Base-by-base conservation (phyloP, 2,888 invertebrate species). In the Heliothis peltigera region DNA sequence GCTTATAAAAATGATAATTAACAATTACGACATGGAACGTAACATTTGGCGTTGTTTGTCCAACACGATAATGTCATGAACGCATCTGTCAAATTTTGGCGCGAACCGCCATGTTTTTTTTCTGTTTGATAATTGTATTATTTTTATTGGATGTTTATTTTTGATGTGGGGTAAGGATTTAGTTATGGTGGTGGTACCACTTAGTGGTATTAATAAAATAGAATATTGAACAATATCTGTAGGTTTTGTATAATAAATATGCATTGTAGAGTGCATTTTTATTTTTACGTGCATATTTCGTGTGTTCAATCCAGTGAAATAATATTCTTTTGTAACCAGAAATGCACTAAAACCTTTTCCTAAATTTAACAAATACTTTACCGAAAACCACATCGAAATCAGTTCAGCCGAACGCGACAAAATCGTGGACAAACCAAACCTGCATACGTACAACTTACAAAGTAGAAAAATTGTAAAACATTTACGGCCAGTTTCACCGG, bases 1-100 rank as follows among this genome's bases (percentile, higher is more conserved):
- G 86, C 92, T 90, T 84, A 90, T 93, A 93, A 92, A 92, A 92
- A 92, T 92, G 90, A 92, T 93, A 93, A 94, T 93, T 91, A 90
- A 89, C 92, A 92, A 93, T 93, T 92, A 92, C 85, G 58, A 0
- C 56, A 56, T 60, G 72, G 77, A 73, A 74, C 62, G 89, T 85
- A 90, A 92, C 94, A 94, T 94, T 94, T 94, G 94, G 91, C 69
- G 75, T 64, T 94, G 92, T 94, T 94, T 93, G 91, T 86, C 84
- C 87, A 88, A 88, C 82, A 83, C 89, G 93, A 93, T 93, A 91
- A 85, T 82, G 85, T 84, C 85, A 82, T 78, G 83, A 81, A 84
- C 91, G 82, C 91, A 91, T 90, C 91, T 91, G 91, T 91, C 89
- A 90, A 86, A 65, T 63, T 80, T 79, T 77, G 79, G 79, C 77